Base-by-base conservation (phyloP, 2,797 vertebrate species). In the Acipenser ruthenus region DNA sequence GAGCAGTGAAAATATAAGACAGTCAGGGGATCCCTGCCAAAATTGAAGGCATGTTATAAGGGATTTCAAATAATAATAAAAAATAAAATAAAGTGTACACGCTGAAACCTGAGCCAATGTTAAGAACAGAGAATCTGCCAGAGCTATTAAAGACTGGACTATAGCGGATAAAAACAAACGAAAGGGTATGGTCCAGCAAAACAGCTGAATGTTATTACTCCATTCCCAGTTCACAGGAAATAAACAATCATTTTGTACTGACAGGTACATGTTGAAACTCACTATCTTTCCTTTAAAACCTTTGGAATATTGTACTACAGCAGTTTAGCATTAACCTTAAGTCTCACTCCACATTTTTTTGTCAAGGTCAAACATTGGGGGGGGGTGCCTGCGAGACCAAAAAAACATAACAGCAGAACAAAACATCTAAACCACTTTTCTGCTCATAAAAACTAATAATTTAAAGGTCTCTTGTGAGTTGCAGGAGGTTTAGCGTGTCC, bases 221-320 rank as follows among this genome's bases (percentile, higher is more conserved):
- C 86, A 83, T 80, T 87, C 76, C 80, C 75, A 85, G 81, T 77
- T 79, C 81, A 83, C 93, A 95, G 95, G 95, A 98, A 97, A 95
- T 92, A 93, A 95, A 89, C 91, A 89, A 94, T 95, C 92, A 94
- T 93, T 98, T 97, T 93, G 87, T 75, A 88, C 84, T 95, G 95
- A 95, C 93, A 97, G 93, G 91, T 97, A 96, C 93, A 94, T 80
- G 87, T 82, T 91, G 82, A 89, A 94, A 87, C 80, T 79, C 79
- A 78, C 86, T 91, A 89, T 92, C 92, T 89, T 88, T 83, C 83
- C 86, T 83, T 88, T 84, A 89, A 82, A 93, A 89, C 81, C 81
- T 81, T 82, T 77, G 84, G 82, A 89, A 86, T 84, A 87, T 84
- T 81, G 79, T 79, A 86, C 82, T 86, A 82, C 88, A 91, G 84